Base-by-base conservation (phyloP, 2,888 invertebrate genomes). In the Thyatira batis region DNA sequence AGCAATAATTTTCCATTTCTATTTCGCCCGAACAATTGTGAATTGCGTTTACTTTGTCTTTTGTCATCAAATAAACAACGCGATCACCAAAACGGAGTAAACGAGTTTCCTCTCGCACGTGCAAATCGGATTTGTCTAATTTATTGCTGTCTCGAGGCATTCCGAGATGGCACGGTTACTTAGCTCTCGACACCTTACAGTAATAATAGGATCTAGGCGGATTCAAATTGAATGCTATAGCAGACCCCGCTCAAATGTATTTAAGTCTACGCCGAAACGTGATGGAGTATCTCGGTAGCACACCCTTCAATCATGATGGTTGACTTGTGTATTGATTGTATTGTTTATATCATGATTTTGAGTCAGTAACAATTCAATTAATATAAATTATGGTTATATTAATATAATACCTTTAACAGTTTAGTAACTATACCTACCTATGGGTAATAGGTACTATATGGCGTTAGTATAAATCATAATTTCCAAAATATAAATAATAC, bases 111-210 rank as follows among this genome's bases (percentile, higher is more conserved):
- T 71, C 78, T 73, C 74, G 82, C 83, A 87, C 87, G 89, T 87
- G 87, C 83, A 88, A 89, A 91, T 91, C 88, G 85, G 90, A 89
- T 91, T 90, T 88, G 87, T 88, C 80, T 89, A 91, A 91, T 91
- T 91, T 91, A 91, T 90, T 84, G 84, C 84, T 80, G 82, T 82
- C 80, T 80, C 66, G 71, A 80, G 77, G 80, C 76, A 81, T 78
- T 75, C 69, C 68, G 77, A 78, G 79, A 66, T 82, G 83, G 78
- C 77, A 88, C 87, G 88, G 84, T 87, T 87, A 85, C 89, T 90
- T 89, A 87, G 81, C 71, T 80, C 82, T 75, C 80, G 84, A 87
- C 89, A 87, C 88, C 87, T 87, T 80, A 74, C 85, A 74, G 84
- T 85, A 82, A 85, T 90, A 90, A 90, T 89, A 82, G 89, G 88